Base-by-base conservation (phyloP, 2,113 vertebrate genomes). In the Mobula hypostoma region DNA sequence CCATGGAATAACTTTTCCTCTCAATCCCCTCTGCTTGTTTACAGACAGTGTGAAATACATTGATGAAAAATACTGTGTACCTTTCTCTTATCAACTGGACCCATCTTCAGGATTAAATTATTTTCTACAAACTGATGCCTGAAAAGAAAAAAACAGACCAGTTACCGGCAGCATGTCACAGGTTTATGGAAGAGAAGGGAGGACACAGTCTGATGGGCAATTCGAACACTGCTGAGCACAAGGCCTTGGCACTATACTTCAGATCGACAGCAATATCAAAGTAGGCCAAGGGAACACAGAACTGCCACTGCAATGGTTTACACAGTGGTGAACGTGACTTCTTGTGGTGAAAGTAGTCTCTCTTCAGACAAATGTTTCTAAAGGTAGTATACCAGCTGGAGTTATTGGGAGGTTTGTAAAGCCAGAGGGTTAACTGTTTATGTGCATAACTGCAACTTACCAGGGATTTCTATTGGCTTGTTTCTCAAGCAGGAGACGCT, bases 101-200 rank as follows among this genome's bases (percentile, higher is more conserved):
- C 99, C 99, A 99, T 99, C 97, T 99, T 99, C 94, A 99, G 96
- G 95, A 99, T 99, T 96, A 99, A 97, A 95, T 99, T 99, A 96
- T 99, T 99, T 96, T 99, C 98, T 97, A 99, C 98, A 98, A 99
- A 99, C 95, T 99, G 98, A 95, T 99, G 99, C 99, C 99, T 99
- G 96, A 94, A 94, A 94, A 94, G 3, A 96, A 95, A 94, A 94
- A 94, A 94, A 94, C 94, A 94, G 96, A 14, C 72, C 27, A 5
- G 19, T 14, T 70, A 94, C 2, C 56, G 19, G 76, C 76, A 56
- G 3, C 8, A 15, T 63, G 58, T 14, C 21, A 19, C 5, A 87
- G 56, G 14, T 27, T 63, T n/a, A 63, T n/a, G 29, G 85, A 32
- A 88, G 85, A 74, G 72, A 24, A 74, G 72, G 72, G 63, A 66